Evolutionary conservation across 1,140 invertebrate species (phyloP).

Genomic region (Lucilia sericata): DNA sequence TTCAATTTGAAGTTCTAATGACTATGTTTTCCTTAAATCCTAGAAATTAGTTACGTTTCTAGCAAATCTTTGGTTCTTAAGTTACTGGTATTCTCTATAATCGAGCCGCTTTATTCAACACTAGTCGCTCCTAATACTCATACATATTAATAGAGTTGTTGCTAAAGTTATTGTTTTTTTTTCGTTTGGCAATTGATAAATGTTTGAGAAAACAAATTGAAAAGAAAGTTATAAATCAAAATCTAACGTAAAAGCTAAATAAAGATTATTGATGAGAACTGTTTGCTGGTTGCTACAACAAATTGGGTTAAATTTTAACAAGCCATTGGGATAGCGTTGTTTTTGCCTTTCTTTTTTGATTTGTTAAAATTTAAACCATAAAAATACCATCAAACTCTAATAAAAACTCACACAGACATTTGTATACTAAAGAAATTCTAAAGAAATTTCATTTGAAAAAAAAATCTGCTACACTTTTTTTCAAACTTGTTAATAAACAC

Average conservation of each 20-base stretch:
- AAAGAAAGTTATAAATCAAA: slow-evolving; percentile 18
- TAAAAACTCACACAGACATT: not conserved
- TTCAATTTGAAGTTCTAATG: no score
- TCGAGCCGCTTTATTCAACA: no score
- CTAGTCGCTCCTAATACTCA: not conserved
- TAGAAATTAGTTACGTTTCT: no score
- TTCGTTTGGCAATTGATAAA: slow-evolving; percentile 3
- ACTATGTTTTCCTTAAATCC: no score
- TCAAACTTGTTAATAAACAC: not conserved
- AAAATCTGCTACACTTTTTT: not conserved
- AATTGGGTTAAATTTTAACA: slow-evolving; percentile 21
- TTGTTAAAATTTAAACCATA: not conserved
- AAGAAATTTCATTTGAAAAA: not conserved
- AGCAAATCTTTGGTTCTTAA: no score
- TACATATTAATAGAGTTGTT: not conserved
- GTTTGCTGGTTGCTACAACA: not conserved
- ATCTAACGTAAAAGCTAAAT: not conserved
- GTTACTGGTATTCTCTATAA: no score
- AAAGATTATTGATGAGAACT: slow-evolving; percentile 8
- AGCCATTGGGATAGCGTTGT: not conserved
- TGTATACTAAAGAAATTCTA: not conserved
- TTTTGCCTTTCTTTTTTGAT: not conserved
- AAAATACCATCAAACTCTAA: not conserved
- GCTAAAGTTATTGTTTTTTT: no score
- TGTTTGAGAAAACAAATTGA: slow-evolving; percentile 8